phyloP scores from a whole-genome alignment of 2,113 vertebrate species.

The Orcinus orca region DNA sequence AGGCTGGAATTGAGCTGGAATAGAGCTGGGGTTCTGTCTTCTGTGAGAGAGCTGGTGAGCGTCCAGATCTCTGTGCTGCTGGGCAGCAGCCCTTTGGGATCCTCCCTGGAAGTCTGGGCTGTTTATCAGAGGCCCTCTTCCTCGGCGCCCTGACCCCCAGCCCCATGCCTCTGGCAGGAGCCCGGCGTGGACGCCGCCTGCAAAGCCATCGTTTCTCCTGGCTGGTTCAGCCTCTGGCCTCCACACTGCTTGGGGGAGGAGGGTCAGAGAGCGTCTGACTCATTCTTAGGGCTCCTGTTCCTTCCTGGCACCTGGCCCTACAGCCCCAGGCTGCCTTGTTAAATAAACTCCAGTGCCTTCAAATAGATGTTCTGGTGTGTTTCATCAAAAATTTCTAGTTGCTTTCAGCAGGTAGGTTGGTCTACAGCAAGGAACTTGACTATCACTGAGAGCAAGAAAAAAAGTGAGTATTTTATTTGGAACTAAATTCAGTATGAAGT shows the following conservation, averaged over 20 bases:
- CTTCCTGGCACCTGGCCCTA: not conserved
- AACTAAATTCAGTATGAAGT: not conserved
- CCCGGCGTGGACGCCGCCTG: too few species aligned
- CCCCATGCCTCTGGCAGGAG: rapidly evolving
- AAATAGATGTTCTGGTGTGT: not conserved
- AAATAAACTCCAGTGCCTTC: not conserved
- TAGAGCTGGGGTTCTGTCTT: not conserved
- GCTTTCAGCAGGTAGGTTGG: not conserved
- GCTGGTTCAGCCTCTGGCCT: not conserved
- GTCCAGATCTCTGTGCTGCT: not conserved
- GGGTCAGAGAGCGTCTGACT: not conserved
- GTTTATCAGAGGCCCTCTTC: not conserved
- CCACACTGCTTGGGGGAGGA: not conserved
- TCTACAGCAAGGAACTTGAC: not conserved
- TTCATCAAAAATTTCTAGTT: not conserved
- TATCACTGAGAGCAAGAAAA: not conserved
- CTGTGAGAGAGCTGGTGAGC: not conserved
- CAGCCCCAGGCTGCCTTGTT: not conserved
- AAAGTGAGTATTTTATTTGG: not conserved
- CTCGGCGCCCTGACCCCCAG: not conserved
- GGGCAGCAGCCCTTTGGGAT: not conserved
- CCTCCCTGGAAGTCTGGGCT: not conserved
- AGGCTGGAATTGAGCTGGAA: not conserved
- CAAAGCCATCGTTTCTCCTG: too few species aligned
- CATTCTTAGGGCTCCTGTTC: not conserved